Evolutionary conservation across 2,113 vertebrate genomes (phyloP).

Genomic region (Larimichthys crocea): DNA sequence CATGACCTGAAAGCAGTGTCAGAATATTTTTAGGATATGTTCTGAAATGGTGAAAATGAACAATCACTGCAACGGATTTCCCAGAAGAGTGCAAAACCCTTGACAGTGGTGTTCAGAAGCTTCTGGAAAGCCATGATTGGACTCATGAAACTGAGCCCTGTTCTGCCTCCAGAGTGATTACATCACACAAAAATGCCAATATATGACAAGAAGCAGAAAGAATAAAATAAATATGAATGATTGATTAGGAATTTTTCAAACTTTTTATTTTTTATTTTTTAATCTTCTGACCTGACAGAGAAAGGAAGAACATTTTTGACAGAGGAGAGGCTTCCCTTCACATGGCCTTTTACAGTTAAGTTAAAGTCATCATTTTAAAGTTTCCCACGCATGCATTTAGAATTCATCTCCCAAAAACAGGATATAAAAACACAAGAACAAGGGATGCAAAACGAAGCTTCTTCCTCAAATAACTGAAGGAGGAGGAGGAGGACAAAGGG

Average conservation of each 20-base stretch:
- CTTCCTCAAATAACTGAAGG: slow-evolving; percentile 72
- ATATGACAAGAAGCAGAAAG: background rate
- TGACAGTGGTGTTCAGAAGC: background rate
- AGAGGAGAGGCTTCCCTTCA: slow-evolving; percentile 77
- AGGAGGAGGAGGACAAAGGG: slow-evolving; percentile 23
- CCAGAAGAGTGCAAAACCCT: background rate
- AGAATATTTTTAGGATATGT: background rate
- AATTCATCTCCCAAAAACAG: slow-evolving; percentile 79
- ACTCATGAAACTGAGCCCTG: slow-evolving; percentile 39
- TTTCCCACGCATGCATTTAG: slow-evolving; percentile 81
- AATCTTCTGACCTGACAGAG: slow-evolving; percentile 8
- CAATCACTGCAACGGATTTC: background rate
- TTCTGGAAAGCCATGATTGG: background rate
- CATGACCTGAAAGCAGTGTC: background rate
- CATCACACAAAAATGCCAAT: background rate
- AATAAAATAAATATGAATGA: background rate
- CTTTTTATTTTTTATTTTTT: background rate
- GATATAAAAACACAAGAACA: slow-evolving; percentile 80
- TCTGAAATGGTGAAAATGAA: background rate
- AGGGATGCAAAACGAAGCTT: slow-evolving; percentile 81
- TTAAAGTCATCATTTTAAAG: slow-evolving; percentile 67
- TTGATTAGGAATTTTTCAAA: too few relatives aligned
- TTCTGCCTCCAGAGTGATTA: background rate
- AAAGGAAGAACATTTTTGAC: slow-evolving; percentile 11
- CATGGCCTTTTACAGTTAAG: slow-evolving; percentile 59